These are phyloP conservation scores for Moxostoma hubbsi DNA, from an alignment of 2,797 vertebrate genomes.

Conservation along the genomic window DNA sequence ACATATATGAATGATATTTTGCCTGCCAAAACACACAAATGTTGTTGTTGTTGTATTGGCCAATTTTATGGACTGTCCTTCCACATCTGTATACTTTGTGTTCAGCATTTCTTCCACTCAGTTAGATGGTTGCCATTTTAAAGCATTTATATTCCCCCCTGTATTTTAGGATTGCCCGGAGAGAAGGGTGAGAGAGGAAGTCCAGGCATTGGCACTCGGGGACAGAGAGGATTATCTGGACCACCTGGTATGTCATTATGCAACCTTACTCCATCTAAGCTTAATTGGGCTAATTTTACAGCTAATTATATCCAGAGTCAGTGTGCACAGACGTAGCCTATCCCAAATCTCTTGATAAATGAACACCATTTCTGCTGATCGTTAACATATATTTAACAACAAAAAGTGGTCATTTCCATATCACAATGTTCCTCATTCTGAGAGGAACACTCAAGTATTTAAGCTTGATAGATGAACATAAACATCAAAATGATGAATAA, in stretches of 20 bases:
- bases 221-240: constrained; percentile 87
- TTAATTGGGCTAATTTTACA: not conserved
- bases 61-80: too few relatives aligned
- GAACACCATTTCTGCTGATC: constrained; percentile 1
- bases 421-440: constrained; percentile 9
- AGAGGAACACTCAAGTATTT: constrained; percentile 12
- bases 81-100: not conserved
- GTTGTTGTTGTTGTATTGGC: too few relatives aligned
- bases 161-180: constrained; percentile 84
- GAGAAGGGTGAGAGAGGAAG: constrained; percentile 94
- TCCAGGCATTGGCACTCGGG: constrained; percentile 82
- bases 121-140: not conserved
- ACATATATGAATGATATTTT: too few relatives aligned
- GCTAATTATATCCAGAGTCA: not conserved
- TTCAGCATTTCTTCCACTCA: not conserved
- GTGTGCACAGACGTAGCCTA: not conserved
- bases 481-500: constrained; percentile 20
- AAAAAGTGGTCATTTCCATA: constrained; percentile 12
- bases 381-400: constrained; percentile 15
- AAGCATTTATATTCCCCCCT: constrained; percentile 20
- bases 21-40: too few relatives aligned
- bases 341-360: constrained; percentile 23
- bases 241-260: constrained; percentile 84
- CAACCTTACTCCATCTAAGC: not conserved
- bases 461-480: constrained; percentile 25